These are phyloP conservation scores for Penaeus chinensis DNA, from an alignment of 1,140 invertebrate species.

Conservation along the genomic window DNA sequence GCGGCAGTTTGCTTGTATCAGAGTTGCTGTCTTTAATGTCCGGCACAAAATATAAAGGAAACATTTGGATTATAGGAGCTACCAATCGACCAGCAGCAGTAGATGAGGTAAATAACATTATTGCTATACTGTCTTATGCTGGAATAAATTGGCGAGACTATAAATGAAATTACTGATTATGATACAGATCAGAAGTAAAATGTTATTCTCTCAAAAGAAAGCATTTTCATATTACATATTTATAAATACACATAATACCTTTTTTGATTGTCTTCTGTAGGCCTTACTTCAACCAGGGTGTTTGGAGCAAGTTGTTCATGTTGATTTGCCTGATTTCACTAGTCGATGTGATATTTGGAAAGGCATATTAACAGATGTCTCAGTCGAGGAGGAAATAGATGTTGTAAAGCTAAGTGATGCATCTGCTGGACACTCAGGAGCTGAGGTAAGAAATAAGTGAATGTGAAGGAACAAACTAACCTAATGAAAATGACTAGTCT, in stretches of 20 bases:
- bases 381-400: slow-evolving; percentile 74
- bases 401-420: slow-evolving; percentile 69
- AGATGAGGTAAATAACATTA: slow-evolving; percentile 53
- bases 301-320: slow-evolving; percentile 87
- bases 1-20: slow-evolving; percentile 70
- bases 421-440: slow-evolving; percentile 71
- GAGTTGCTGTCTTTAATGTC: slow-evolving; percentile 56
- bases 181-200: too few species aligned
- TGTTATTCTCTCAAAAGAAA: too few species aligned
- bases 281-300: slow-evolving; percentile 87
- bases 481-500: too few species aligned
- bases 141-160: not conserved
- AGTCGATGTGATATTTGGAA: slow-evolving; percentile 81
- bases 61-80: slow-evolving; percentile 75
- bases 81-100: slow-evolving; percentile 60
- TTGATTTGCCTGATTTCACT: slow-evolving; percentile 81
- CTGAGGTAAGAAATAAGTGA: slow-evolving; percentile 69
- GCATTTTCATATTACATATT: not conserved
- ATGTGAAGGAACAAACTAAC: too few species aligned
- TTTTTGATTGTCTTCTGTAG: slow-evolving; percentile 68
- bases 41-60: slow-evolving; percentile 71
- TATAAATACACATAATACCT: not conserved
- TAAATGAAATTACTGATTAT: too few species aligned
- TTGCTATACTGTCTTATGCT: not conserved
- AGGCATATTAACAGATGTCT: slow-evolving; percentile 75